Evolutionary conservation across 2,797 vertebrate genomes (phyloP), one percentile per base, ranked within the genome.

Genomic region (Lerista edwardsae): DNA sequence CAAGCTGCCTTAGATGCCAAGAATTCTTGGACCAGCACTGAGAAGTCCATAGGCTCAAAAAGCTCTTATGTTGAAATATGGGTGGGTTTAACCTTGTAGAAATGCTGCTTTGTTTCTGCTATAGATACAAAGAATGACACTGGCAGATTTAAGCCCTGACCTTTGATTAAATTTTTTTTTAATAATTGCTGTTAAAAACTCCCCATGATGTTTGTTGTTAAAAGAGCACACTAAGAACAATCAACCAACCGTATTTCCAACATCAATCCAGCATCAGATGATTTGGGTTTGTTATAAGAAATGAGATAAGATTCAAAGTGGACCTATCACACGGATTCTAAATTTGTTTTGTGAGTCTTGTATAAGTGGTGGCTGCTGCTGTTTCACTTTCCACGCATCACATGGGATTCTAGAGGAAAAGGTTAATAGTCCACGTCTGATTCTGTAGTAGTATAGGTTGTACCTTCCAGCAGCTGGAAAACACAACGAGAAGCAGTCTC

Each of bases 401-500:
- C 17, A 15, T 47, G 25, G 61, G 27, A 65, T 73, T 41, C 36
- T 80, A 61, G 61, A 75, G 51, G 51, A 19, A 55, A 55, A 10
- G 47, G 47, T 51, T 51, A 51, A 14, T 51, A 10, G 47, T 51
- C 51, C 19, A 55, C 4, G 51, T 19, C 3, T 55, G 51, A 55
- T 55, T 55, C 51, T 55, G 51, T 55, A 10, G 14, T 4, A n/a
- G n/a, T n/a, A n/a, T n/a, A n/a, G n/a, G n/a, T 61, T 0, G 2
- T 95, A 97, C 97, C 96, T 97, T 95, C 97, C 97, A 97, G 89
- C 92, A 96, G 1, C 84, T 87, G 71, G 96, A 94, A 67, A 93
- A 96, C 65, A 97, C 95, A 82, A 96, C 89, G 3, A 97, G 84
- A 25, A 97, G 94, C 21, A 97, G 94, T 64, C 97, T 94, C 79